A percentile compares a stretch with the other conserved stretches of the same genome.
phyloP scores from a whole-genome alignment of 2,888 invertebrate genomes.

The Thereva nobilitata region DNA sequence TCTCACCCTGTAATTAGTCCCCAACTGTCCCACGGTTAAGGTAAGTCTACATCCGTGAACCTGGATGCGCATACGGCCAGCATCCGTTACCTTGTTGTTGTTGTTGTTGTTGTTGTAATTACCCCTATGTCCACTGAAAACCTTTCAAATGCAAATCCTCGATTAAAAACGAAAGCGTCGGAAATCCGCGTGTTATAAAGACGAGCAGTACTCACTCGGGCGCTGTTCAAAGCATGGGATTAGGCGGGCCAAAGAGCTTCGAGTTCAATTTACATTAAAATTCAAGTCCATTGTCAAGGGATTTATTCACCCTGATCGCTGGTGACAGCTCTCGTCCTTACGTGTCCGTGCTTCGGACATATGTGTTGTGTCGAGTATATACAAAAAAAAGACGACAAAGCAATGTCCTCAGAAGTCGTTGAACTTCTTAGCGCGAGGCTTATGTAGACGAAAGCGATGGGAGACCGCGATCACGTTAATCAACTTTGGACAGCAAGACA shows the following conservation, averaged over 20 bases:
- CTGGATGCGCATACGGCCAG: not conserved
- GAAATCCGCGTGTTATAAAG: conserved; percentile 26
- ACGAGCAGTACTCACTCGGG: conserved; percentile 13
- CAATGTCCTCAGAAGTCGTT: conserved; percentile 15
- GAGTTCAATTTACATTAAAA: conserved; percentile 27
- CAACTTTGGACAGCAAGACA: conserved; percentile 25
- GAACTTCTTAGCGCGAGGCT: conserved; percentile 19
- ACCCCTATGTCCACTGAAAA: conserved; percentile 11
- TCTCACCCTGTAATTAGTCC: not conserved
- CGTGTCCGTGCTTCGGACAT: not conserved
- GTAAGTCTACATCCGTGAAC: conserved; percentile 21
- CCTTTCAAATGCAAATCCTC: conserved; percentile 16
- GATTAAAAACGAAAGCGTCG: conserved; percentile 20
- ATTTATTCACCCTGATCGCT: conserved; percentile 16
- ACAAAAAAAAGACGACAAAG: not conserved
- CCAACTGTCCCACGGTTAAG: conserved; percentile 23
- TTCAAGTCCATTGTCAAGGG: conserved; percentile 22
- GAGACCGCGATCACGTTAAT: conserved; percentile 26
- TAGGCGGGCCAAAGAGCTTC: conserved; percentile 7
- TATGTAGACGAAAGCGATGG: not conserved
- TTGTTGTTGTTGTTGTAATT: conserved; percentile 7
- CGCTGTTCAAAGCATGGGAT: not conserved
- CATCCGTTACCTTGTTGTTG: not conserved
- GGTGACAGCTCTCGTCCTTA: conserved; percentile 15
- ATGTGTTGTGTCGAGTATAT: too few species aligned